Conservation (phyloP, 2,797 vertebrate genomes). For the Capromys pilorides region DNA sequence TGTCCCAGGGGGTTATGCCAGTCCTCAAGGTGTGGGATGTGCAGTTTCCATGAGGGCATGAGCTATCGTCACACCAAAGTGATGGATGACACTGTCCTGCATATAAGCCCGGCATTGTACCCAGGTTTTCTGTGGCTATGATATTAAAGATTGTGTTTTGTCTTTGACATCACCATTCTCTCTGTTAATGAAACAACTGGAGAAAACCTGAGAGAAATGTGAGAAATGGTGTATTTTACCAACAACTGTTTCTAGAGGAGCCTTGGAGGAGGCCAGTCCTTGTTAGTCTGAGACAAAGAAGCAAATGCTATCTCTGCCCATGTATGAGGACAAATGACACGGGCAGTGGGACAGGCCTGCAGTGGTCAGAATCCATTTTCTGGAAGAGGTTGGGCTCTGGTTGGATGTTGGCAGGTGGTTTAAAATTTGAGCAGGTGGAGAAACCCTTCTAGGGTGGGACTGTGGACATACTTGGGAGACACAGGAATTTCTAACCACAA, state of each 20-base stretch:
- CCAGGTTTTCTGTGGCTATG: background rate
- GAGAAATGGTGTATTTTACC: background rate
- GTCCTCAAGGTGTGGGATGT: background rate
- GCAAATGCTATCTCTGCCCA: background rate
- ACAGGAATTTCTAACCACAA: background rate
- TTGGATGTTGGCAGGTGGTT: background rate
- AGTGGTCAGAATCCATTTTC: background rate
- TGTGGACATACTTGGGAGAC: background rate
- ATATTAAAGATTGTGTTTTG: background rate
- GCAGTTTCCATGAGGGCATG: background rate
- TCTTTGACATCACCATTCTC: background rate
- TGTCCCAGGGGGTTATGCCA: no score
- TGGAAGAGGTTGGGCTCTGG: background rate
- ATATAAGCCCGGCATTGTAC: accelerated
- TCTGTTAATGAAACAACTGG: background rate
- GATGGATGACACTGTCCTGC: background rate
- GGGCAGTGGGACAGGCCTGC: background rate
- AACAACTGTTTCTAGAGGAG: background rate
- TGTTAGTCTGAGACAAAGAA: background rate
- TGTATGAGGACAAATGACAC: accelerated
- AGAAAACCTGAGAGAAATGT: background rate
- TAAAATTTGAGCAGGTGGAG: background rate
- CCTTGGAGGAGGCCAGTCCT: background rate
- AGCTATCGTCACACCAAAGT: no score
- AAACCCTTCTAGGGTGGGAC: background rate